Conservation (phyloP, 1,140 invertebrate genomes). For the Lasioglossum baleicum region DNA sequence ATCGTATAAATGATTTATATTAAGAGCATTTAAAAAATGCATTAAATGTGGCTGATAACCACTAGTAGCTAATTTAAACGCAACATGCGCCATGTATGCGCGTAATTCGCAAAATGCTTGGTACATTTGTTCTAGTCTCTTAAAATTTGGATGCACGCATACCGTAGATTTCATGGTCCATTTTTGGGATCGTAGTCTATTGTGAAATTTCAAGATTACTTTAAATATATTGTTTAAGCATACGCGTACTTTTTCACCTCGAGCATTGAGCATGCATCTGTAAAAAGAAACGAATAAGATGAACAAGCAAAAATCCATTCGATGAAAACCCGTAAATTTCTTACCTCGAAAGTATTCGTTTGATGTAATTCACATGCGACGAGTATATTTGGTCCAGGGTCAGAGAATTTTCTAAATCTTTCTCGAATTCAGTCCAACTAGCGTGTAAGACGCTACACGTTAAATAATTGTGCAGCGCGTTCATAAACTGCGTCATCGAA, state of each 20-base stretch:
- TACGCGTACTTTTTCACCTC: conserved; percentile 83
- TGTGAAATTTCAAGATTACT: conserved; percentile 86
- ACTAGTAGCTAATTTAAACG: conserved; percentile 73
- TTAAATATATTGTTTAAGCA: conserved; percentile 85
- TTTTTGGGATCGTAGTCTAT: conserved; percentile 75
- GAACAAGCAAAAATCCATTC: neutral
- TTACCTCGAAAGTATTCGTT: conserved; percentile 84
- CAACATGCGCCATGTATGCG: conserved; percentile 73
- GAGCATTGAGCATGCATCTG: conserved; percentile 85
- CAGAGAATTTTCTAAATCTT: conserved; percentile 82
- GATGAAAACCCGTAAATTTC: conserved; percentile 3
- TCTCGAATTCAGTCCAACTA: conserved; percentile 86
- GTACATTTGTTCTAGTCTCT: conserved; percentile 74
- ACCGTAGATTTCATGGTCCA: conserved; percentile 61
- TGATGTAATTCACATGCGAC: conserved; percentile 86
- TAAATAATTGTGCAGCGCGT: conserved; percentile 86
- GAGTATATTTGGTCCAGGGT: conserved; percentile 86
- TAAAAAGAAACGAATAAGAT: conserved; percentile 64
- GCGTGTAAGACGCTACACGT: conserved; percentile 85
- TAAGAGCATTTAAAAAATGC: conserved; percentile 77
- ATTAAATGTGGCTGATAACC: conserved; percentile 77
- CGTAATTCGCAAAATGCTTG: conserved; percentile 74
- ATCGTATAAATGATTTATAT: conserved; percentile 76
- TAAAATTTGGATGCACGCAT: conserved; percentile 71
- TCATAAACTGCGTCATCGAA: conserved; percentile 86